Evolutionary conservation across 1,140 invertebrate genomes (phyloP), one percentile per base, ranked within the genome.

Genomic region (Papilio dardanus): DNA sequence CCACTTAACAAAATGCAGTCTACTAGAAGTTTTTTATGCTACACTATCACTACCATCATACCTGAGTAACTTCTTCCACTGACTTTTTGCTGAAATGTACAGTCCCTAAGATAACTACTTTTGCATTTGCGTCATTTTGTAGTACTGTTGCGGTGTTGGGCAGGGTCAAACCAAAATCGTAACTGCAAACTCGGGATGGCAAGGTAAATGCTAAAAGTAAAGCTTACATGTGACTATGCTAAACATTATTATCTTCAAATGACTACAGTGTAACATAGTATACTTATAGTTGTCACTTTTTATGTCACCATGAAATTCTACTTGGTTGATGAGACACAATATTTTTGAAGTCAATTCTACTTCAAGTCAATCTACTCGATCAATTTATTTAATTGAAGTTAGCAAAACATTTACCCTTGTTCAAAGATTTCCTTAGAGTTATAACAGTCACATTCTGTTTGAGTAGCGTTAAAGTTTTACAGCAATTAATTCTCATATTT

Each of bases 21-120:
- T 54, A 50, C n/a, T 42, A 42, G 37, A 14, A 14, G 5, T 42
- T 42, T 42, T n/a, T 16, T 42, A 42, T 42, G 16, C 3, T 42
- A 42, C 3, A 4, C 6, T 6, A 19, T 21, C 46, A 6, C 12
- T 28, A 58, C 21, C 21, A 62, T 30, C 83, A 90, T 92, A 98
- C 97, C 94, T 95, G 95, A 16, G 96, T 94, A 35, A 99, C 98
- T 94, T 99, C 98, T 83, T 98, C 95, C 88, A 98, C 97, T 86
- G 97, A 98, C 88, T 98, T 96, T 81, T 95, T 88, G 86, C 98
- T 99, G 84, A 99, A 99, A 94, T 99, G 98, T 16, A 98, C 97
- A 8, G 98, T 99, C 65, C 98, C 99, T 35, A 99, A 95, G 30
- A 99, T 87, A n/a, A 92, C 89, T 24, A 93, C 92, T 31, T 83